Evolutionary conservation across 2,888 invertebrate genomes (phyloP), one percentile per base, ranked within the genome.

Genomic region (Slavum lentiscoides): DNA sequence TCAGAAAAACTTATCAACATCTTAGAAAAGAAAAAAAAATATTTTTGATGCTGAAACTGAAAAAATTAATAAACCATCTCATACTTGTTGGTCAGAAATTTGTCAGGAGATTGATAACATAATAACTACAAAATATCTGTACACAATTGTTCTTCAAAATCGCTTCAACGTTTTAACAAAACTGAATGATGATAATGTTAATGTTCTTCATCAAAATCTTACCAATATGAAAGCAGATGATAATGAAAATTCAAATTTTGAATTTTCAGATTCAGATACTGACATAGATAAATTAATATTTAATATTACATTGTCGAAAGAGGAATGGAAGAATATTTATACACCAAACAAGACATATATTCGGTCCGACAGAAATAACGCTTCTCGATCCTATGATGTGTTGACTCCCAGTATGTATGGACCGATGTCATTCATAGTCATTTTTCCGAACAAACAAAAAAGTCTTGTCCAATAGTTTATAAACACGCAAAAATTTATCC

Each of bases 291-390:
- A 37, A 68, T 69, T 77, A 68, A 59, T 55, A 15, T 77, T 77
- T 55, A 17, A 53, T 67, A 69, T 77, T 30, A 76, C 77, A 15
- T 55, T 77, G 15, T 68, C 58, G 13, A 30, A 19, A 67, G 55
- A 77, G 17, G 72, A 77, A 59, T 77, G 77, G 77, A 73, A 39
- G 39, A 69, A 30, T 30, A 73, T 77, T 59, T 68, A 68, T 68
- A 23, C 49, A 17, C 30, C 49, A 21, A 61, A 49, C 37, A 37
- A n/a, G 43, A 37, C 43, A 17, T 75, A 62, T 68, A 68, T 49
- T 53, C 39, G 59, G 19, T 58, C 66, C 21, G 39, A 77, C n/a
- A 30, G 67, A 30, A 73, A 30, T 58, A 30, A 69, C 19, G n/a
- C 17, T 55, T 19, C 77, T 59, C 37, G 73, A 39, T 59, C 73